These are phyloP conservation scores for Arctocebus calabarensis DNA, from an alignment of 2,797 vertebrate species.

Conservation along the genomic window DNA sequence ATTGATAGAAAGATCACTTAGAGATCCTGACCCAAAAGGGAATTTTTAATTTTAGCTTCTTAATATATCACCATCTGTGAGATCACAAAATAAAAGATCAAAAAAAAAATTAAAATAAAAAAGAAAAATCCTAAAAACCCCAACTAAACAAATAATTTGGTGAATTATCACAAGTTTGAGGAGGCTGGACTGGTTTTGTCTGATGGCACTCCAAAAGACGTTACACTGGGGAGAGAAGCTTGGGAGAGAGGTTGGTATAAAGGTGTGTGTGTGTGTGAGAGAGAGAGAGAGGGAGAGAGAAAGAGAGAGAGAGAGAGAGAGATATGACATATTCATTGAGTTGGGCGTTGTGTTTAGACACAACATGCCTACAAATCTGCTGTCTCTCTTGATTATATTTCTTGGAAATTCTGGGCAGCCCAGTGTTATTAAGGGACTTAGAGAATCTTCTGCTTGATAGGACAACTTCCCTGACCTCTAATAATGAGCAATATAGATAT, in stretches of 20 bases:
- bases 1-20: background rate
- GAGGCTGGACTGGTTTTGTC: background rate
- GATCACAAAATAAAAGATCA: background rate
- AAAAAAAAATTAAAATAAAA: background rate
- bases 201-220: background rate
- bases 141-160: background rate
- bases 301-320: background rate
- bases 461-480: background rate
- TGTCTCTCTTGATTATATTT: background rate
- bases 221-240: background rate
- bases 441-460: rapidly evolving
- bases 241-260: background rate
- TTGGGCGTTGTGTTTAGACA: background rate
- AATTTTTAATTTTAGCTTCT: background rate
- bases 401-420: background rate
- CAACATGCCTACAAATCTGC: background rate
- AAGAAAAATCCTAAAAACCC: background rate
- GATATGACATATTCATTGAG: background rate
- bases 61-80: background rate
- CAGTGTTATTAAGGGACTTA: background rate
- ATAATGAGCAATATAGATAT: background rate
- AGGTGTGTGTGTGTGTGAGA: too few species aligned
- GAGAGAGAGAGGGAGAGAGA: background rate
- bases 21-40: background rate
- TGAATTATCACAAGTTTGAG: background rate